Evolutionary conservation across 2,888 invertebrate genomes (phyloP).

Genomic region (Dinocampus coccinellae): DNA sequence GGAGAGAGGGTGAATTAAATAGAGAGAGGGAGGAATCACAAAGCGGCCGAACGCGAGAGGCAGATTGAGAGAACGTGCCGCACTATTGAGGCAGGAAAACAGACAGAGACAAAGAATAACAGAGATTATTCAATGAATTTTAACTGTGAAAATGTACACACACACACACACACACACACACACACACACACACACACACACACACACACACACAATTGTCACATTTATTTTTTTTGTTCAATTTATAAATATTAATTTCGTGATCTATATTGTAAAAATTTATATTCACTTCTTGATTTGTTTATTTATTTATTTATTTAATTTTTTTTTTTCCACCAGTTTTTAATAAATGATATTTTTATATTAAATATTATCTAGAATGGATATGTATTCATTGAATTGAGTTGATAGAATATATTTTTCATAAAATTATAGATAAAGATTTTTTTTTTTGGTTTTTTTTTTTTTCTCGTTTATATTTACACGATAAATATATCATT

Average conservation of each 20-base stretch:
- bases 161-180: too few species aligned
- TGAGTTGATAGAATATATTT: too few species aligned
- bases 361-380: not conserved
- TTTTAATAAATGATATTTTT: not conserved
- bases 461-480: not conserved
- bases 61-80: constrained; percentile 30
- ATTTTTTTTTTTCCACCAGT: constrained; percentile 7
- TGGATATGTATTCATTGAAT: constrained; percentile 46
- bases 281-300: too few species aligned
- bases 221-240: too few species aligned
- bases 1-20: constrained; percentile 43
- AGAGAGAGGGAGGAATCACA: constrained; percentile 45
- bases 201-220: too few species aligned
- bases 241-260: too few species aligned
- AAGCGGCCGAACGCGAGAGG: constrained; percentile 21
- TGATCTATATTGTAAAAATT: too few species aligned
- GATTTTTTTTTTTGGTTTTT: not conserved
- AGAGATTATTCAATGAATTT: not conserved
- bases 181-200: too few species aligned
- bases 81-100: constrained; percentile 25
- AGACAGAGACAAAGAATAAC: constrained; percentile 10
- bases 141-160: not conserved
- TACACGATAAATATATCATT: too few species aligned
- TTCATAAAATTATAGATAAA: not conserved
- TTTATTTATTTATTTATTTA: constrained; percentile 50